Conservation (phyloP, 1,140 invertebrate species). For the Cecropterus lyciades region DNA sequence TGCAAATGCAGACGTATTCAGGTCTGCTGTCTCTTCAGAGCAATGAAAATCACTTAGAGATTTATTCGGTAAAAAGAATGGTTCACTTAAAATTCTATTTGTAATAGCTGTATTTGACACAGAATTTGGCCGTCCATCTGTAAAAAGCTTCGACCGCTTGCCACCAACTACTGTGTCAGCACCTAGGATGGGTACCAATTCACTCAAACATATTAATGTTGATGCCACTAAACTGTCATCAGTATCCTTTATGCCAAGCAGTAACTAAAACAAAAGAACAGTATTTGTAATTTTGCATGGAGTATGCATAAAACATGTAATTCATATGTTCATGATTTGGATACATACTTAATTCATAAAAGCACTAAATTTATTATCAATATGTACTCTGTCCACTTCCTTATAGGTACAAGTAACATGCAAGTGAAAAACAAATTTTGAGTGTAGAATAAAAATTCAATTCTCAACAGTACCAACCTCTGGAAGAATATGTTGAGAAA, state of each 20-base stretch:
- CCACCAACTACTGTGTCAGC: slow-evolving; percentile 92
- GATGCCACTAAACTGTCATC: slow-evolving; percentile 91
- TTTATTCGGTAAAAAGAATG: slow-evolving; percentile 49
- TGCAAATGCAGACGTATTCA: slow-evolving; percentile 57
- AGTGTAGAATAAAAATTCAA: too few relatives aligned
- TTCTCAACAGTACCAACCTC: slow-evolving; percentile 78
- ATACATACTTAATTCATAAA: too few relatives aligned
- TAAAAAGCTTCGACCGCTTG: slow-evolving; percentile 91
- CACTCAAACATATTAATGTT: slow-evolving; percentile 91
- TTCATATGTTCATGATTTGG: too few relatives aligned
- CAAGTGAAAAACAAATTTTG: too few relatives aligned
- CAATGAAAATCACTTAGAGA: slow-evolving; percentile 60
- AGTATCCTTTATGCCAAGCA: slow-evolving; percentile 92
- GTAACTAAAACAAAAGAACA: slow-evolving; percentile 84
- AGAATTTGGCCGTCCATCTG: slow-evolving; percentile 89
- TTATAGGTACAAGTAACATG: too few relatives aligned
- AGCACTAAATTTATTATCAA: too few relatives aligned
- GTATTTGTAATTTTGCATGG: background rate
- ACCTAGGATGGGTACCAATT: slow-evolving; percentile 92
- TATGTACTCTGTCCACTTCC: too few relatives aligned
- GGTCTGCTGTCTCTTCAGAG: slow-evolving; percentile 58
- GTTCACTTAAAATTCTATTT: slow-evolving; percentile 39
- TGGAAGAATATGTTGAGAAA: slow-evolving; percentile 89
- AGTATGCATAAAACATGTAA: background rate
- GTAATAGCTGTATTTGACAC: slow-evolving; percentile 57